phyloP scores from a whole-genome alignment of 2,113 vertebrate species.

The Puffinus mauretanicus region DNA sequence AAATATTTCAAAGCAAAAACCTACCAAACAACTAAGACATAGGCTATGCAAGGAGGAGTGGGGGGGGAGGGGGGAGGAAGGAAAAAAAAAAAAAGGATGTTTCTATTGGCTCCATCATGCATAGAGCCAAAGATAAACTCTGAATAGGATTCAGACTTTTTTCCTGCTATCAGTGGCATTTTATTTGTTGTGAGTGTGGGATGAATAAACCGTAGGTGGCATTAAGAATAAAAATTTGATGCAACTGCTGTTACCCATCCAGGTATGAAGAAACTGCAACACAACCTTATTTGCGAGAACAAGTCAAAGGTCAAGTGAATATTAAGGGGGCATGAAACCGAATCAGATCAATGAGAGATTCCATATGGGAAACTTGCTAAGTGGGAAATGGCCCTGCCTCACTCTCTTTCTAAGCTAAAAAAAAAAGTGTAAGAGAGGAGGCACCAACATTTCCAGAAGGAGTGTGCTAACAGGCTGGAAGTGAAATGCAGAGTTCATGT shows the following conservation, averaged over 20 bases:
- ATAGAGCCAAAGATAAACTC: not conserved
- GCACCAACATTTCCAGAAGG: not conserved
- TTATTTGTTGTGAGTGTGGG: not conserved
- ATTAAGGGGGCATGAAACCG: not conserved
- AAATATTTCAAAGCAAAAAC: not conserved
- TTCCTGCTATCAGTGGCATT: not conserved
- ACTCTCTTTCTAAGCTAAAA: not conserved
- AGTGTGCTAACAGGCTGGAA: not conserved
- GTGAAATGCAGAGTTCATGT: not conserved
- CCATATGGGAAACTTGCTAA: not conserved
- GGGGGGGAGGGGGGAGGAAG: no score
- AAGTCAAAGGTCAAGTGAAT: not conserved
- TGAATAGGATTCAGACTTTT: not conserved
- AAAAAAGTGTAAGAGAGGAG: not conserved
- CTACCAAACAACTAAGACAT: not conserved
- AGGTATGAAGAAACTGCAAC: not conserved
- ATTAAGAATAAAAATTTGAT: not conserved
- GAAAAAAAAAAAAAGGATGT: not conserved
- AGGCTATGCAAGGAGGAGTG: not conserved
- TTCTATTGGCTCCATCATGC: not conserved
- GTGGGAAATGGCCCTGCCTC: not conserved
- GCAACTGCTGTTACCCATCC: not conserved
- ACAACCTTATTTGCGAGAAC: not conserved
- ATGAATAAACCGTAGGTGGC: not conserved
- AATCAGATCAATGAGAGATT: not conserved